These are phyloP conservation scores for Mycalesis mineus DNA, from an alignment of 2,888 invertebrate genomes.

Conservation along the genomic window DNA sequence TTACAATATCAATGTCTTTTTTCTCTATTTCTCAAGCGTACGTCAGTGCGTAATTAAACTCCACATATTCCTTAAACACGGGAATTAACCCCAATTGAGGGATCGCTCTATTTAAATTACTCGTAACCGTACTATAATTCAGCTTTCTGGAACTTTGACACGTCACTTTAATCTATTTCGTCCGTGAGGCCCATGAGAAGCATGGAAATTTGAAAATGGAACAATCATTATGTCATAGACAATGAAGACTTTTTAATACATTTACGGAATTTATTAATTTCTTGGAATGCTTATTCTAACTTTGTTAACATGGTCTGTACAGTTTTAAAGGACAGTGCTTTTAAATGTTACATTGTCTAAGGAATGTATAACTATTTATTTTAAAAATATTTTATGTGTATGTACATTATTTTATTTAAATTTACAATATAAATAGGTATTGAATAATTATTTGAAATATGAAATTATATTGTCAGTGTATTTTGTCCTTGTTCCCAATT, in stretches of 20 bases:
- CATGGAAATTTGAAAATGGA: not conserved
- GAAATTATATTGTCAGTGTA: no score
- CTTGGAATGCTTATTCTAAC: no score
- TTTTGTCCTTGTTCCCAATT: no score
- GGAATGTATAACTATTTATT: no score
- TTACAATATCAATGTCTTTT: not conserved
- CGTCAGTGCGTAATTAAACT: slow-evolving; percentile 65
- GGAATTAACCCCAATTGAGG: slow-evolving; percentile 78
- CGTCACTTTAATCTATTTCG: slow-evolving; percentile 64
- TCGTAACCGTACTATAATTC: slow-evolving; percentile 60
- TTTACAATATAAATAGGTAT: no score
- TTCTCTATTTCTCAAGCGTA: slow-evolving; percentile 37
- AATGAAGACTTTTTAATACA: not conserved
- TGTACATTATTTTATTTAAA: no score
- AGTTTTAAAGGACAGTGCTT: no score
- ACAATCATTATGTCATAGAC: not conserved
- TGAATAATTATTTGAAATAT: no score
- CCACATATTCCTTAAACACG: slow-evolving; percentile 75
- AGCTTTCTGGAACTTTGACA: slow-evolving; percentile 76
- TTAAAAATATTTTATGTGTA: no score
- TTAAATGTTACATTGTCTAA: no score
- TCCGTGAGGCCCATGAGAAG: slow-evolving; percentile 34
- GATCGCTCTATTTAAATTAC: slow-evolving; percentile 77
- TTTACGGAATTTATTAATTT: no score
- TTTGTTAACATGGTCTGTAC: no score